phyloP scores from a whole-genome alignment of 1,140 invertebrate genomes.

The Drosophila truncata region DNA sequence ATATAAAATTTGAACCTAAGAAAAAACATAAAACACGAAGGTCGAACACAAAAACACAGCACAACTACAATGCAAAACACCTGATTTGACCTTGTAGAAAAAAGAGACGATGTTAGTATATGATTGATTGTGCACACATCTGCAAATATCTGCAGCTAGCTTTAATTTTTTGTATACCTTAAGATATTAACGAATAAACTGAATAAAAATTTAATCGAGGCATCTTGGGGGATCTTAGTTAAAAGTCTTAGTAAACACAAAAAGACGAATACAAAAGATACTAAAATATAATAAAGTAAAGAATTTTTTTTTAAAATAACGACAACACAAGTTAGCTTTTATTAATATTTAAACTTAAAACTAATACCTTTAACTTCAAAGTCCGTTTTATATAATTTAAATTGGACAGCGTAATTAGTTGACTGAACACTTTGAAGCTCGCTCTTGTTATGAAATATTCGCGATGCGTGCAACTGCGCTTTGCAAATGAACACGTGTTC shows the following conservation, averaged over 20 bases:
- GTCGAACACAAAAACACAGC: constrained; percentile 17
- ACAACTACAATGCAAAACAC: constrained; percentile 22
- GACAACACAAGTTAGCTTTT: too few relatives aligned
- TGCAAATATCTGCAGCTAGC: constrained; percentile 26
- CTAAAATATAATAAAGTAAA: not conserved
- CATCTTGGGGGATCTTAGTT: too few relatives aligned
- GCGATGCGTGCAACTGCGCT: too few relatives aligned
- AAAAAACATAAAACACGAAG: constrained; percentile 13
- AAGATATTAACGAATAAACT: constrained; percentile 2
- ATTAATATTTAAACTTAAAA: not conserved
- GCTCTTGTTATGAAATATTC: too few relatives aligned
- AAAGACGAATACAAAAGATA: not conserved
- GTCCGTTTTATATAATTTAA: not conserved
- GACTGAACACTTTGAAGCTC: too few relatives aligned
- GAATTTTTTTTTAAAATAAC: not conserved
- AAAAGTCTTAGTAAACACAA: too few relatives aligned
- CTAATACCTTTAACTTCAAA: not conserved
- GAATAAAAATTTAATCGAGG: not conserved
- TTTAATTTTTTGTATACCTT: constrained; percentile 1
- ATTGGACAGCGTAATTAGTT: not conserved
- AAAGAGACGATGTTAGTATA: not conserved
- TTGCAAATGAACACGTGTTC: too few relatives aligned
- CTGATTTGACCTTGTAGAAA: constrained; percentile 21
- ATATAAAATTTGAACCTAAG: not conserved
- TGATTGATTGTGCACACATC: constrained; percentile 12